These are phyloP conservation scores for Dendroctonus valens DNA, from an alignment of 1,140 invertebrate genomes.

Conservation along the genomic window DNA sequence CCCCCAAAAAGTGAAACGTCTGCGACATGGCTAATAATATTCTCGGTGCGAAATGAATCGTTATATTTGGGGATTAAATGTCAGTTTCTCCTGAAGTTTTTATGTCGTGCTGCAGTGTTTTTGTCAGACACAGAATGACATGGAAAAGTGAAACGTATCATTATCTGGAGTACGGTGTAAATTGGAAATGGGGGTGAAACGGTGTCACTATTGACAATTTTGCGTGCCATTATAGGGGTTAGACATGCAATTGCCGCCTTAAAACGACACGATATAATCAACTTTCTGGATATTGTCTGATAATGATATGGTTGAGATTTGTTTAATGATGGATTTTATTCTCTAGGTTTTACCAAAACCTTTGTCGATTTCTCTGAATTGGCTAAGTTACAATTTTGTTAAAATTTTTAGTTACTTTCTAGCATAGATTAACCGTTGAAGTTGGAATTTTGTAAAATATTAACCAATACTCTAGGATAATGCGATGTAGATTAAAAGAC, in stretches of 20 bases:
- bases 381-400: too few relatives aligned
- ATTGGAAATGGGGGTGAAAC: conserved; percentile 7
- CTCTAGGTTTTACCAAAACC: too few relatives aligned
- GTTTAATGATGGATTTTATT: too few relatives aligned
- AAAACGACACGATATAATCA: background rate
- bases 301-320: too few relatives aligned
- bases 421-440: too few relatives aligned
- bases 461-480: too few relatives aligned
- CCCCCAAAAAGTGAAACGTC: too few relatives aligned
- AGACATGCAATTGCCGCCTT: conserved; percentile 6
- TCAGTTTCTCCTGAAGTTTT: conserved; percentile 10
- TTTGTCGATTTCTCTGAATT: too few relatives aligned
- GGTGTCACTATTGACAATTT: background rate
- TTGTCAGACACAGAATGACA: conserved; percentile 14
- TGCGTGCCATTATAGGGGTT: conserved; percentile 2
- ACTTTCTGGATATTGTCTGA: too few relatives aligned
- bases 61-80: conserved; percentile 11
- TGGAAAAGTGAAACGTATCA: conserved; percentile 17
- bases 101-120: conserved; percentile 14
- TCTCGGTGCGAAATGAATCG: background rate
- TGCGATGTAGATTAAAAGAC: too few relatives aligned
- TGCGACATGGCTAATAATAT: background rate
- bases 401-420: too few relatives aligned
- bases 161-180: conserved; percentile 9
- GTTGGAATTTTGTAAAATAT: too few relatives aligned